Base-by-base conservation (phyloP, 1,140 invertebrate species). In the Rhagoletis pomonella region DNA sequence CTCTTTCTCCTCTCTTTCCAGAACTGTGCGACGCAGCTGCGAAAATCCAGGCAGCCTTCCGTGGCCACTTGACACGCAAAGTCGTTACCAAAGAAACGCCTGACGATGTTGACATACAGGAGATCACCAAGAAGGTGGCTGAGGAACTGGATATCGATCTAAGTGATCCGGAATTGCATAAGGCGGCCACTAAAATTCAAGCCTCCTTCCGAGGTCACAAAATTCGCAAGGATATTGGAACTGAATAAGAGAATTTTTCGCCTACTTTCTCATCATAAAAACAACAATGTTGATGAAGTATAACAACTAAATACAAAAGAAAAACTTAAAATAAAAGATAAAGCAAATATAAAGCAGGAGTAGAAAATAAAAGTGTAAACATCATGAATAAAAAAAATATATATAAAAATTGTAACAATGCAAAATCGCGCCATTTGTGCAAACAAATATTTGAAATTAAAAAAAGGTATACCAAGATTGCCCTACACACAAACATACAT, bases 31-130 rank as follows among this genome's bases (percentile, higher is more conserved):
- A 97, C 91, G 98, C 98, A 12, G 98, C 97, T 44, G 96, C 96
- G 59, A 98, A 98, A 94, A 98, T 98, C 90, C 98, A 99, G 93
- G 97, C 97, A 2, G 97, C 97, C 65, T 98, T 98, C 94, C 95
- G 97, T 89, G 97, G 97, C 73, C 97, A 98, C 94, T 96, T 98
- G 95, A 95, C 96, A 65, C 95, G 97, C 92, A 98, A 97, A 91
- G 94, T 96, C 89, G 95, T 96, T 58, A 93, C 93, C 86, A 93
- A 94, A 88, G 91, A 90, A 39, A 91, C 90, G 92, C 89, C 92
- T 90, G 90, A 94, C 93, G 90, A 94, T 89, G 89, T 94, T 85
- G 93, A 94, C 86, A 92, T 93, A 29, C 89, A 93, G 89, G 92
- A 93, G 88, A 93, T 93, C 87, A 93, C 92, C 87, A 93, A 93